Percentiles rank a stretch among this genome's conserved stretches.
phyloP scores from a whole-genome alignment of 2,888 invertebrate species.

The Amblyjoppa fuscipennis region DNA sequence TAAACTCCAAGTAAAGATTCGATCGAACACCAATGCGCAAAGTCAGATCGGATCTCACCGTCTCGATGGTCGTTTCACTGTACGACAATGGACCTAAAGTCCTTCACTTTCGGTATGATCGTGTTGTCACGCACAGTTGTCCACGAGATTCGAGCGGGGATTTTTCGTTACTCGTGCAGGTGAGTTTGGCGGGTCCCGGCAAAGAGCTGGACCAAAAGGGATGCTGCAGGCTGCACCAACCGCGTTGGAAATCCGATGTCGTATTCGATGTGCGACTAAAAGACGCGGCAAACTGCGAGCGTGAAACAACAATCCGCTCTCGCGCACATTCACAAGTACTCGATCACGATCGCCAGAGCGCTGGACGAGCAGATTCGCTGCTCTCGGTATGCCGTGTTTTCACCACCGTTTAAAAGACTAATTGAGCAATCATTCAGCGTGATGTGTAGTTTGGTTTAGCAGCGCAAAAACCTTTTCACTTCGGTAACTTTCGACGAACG shows the following conservation, averaged over 20 bases:
- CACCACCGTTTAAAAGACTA: slow-evolving; percentile 68
- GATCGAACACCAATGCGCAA: slow-evolving; percentile 5
- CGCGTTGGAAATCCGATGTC: slow-evolving; percentile 55
- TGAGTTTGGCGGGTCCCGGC: slow-evolving; percentile 51
- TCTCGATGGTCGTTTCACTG: neutral
- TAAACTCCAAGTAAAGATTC: slow-evolving; percentile 11
- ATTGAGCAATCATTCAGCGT: slow-evolving; percentile 74
- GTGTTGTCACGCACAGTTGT: slow-evolving; percentile 35
- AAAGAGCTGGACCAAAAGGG: slow-evolving; percentile 21
- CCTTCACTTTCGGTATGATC: slow-evolving; percentile 23
- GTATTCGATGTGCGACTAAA: slow-evolving; percentile 44
- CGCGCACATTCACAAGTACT: slow-evolving; percentile 36
- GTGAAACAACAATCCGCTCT: slow-evolving; percentile 18
- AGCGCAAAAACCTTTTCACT: neutral
- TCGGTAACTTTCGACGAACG: neutral
- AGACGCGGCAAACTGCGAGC: neutral
- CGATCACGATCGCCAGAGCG: slow-evolving; percentile 47
- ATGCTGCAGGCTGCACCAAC: slow-evolving; percentile 38
- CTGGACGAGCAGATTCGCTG: neutral
- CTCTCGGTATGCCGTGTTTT: neutral
- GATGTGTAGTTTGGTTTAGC: slow-evolving; percentile 24
- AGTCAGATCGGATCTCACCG: slow-evolving; percentile 18
- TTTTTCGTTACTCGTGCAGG: slow-evolving; percentile 4
- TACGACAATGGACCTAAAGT: neutral
- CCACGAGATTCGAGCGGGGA: slow-evolving; percentile 23